phyloP scores from a whole-genome alignment of 2,797 vertebrate species.

The Erpetoichthys calabaricus region DNA sequence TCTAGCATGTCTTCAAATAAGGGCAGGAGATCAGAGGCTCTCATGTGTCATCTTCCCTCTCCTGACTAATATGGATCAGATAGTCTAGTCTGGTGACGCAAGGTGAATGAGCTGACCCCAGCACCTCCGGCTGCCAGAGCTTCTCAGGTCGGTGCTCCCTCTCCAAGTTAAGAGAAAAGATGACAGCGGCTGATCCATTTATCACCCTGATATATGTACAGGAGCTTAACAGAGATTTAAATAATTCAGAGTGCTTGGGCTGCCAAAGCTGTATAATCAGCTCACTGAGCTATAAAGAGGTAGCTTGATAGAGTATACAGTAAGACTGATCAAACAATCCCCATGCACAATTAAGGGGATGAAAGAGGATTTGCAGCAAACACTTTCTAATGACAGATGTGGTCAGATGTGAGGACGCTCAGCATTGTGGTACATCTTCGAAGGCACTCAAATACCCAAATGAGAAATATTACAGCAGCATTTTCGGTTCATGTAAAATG shows the following conservation, averaged over 20 bases:
- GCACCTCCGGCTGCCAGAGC: no score
- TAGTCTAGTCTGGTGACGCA: no score
- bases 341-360: conserved; percentile 50
- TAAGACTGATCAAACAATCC: conserved; percentile 43
- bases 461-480: background rate
- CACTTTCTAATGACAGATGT: conserved; percentile 40
- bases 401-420: conserved; percentile 21
- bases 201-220: conserved; percentile 54
- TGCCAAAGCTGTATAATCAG: conserved; percentile 65
- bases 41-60: no score
- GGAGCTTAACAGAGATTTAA: conserved; percentile 71
- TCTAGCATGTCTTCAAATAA: no score
- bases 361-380: conserved; percentile 33
- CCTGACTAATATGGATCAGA: no score
- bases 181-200: conserved; percentile 49
- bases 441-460: background rate
- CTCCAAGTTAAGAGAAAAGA: conserved; percentile 30
- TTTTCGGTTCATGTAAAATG: background rate
- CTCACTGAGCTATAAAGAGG: conserved; percentile 42
- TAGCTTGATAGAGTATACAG: conserved; percentile 37
- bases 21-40: no score
- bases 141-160: no score
- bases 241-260: conserved; percentile 72
- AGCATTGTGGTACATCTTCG: background rate
- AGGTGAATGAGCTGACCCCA: no score